A percentile compares a stretch with the other conserved stretches of the same genome.
These are phyloP conservation scores for Torymus tubicola DNA, from an alignment of 2,888 invertebrate species.

Conservation along the genomic window DNA sequence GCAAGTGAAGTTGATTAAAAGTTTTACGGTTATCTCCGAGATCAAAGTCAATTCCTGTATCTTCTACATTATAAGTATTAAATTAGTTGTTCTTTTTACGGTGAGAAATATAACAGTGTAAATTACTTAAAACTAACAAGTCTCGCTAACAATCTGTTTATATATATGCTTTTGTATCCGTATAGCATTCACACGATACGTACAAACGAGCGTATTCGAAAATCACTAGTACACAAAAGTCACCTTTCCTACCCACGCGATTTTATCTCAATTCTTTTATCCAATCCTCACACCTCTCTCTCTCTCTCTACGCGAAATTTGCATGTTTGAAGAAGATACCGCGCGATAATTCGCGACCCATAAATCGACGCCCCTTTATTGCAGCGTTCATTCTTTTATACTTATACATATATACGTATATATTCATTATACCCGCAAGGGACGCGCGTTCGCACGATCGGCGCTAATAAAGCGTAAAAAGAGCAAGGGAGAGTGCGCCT, in stretches of 20 bases:
- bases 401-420: conserved; percentile 12
- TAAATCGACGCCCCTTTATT: conserved; percentile 53
- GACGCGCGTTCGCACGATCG: conserved; percentile 25
- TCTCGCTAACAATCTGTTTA: no score
- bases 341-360: conserved; percentile 55
- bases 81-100: no score
- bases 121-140: no score
- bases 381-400: no score
- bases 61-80: no score
- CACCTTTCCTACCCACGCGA: background rate
- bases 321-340: conserved; percentile 58
- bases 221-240: conserved; percentile 47
- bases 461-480: conserved; percentile 44
- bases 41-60: no score
- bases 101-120: no score
- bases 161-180: no score
- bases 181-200: no score
- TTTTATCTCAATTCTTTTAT: conserved; percentile 46
- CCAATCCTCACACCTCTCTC: background rate
- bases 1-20: no score
- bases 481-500: background rate
- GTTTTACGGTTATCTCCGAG: no score
- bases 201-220: conserved; percentile 1
- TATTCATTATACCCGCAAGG: background rate
- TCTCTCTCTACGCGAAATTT: conserved; percentile 48